Conservation (phyloP, 2,888 invertebrate species). For the Drosophila borborema region DNA sequence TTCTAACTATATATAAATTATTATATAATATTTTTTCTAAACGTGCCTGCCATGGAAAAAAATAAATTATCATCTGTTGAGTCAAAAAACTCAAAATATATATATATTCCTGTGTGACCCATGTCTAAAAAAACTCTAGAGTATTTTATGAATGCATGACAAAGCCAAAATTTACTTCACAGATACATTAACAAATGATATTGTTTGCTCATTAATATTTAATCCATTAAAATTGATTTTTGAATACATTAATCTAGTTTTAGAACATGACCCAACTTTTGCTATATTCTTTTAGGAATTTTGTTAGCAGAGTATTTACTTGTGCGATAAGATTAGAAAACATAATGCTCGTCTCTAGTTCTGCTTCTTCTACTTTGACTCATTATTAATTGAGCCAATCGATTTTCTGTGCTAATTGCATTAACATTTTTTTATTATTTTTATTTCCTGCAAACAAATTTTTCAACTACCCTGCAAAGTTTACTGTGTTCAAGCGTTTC, state of each 20-base stretch:
- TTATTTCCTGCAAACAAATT: not conserved
- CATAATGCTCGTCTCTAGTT: not conserved
- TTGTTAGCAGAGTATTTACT: not conserved
- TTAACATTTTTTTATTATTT: conserved; percentile 10
- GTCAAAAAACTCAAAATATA: too few species aligned
- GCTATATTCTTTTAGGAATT: not conserved
- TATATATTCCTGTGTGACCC: too few species aligned
- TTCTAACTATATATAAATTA: not conserved
- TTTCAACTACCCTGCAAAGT: conserved; percentile 11
- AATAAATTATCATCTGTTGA: too few species aligned
- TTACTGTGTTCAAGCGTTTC: not conserved
- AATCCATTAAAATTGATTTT: not conserved
- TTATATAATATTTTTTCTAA: not conserved
- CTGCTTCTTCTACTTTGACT: not conserved
- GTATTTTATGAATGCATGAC: too few species aligned
- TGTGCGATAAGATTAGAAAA: not conserved
- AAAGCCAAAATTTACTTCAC: not conserved
- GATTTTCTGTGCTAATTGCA: conserved; percentile 20
- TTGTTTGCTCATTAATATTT: not conserved
- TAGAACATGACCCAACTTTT: not conserved
- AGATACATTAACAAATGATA: not conserved
- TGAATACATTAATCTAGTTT: not conserved
- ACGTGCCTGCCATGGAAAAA: too few species aligned
- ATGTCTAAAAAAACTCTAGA: too few species aligned
- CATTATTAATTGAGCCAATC: conserved; percentile 10